Percentiles rank a stretch among this genome's conserved stretches.
Conservation (phyloP, 2,113 vertebrate genomes). For the Bettongia penicillata region DNA sequence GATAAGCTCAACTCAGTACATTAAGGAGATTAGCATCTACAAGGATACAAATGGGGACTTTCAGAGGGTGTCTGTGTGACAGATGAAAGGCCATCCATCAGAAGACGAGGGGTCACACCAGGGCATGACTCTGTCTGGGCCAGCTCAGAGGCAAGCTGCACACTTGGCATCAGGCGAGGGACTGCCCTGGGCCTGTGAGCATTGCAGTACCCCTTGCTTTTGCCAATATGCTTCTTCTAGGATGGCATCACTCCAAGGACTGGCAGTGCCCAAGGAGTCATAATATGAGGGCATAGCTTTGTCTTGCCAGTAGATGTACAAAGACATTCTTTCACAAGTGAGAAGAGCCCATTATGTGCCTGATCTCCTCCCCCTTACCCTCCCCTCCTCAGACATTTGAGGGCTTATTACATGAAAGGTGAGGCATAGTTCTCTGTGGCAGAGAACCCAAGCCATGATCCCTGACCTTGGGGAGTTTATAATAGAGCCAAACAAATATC, state of each 20-base stretch:
- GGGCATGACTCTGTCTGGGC: background rate
- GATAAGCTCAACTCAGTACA: constrained; percentile 55
- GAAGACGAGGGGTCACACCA: background rate
- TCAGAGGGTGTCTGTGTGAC: constrained; percentile 49
- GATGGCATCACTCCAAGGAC: background rate
- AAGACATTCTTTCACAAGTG: background rate
- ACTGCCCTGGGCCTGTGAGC: background rate
- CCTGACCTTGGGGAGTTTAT: background rate
- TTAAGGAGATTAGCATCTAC: constrained; percentile 72
- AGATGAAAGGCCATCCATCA: constrained; percentile 60
- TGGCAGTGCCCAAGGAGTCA: rapidly evolving
- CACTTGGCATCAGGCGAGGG: background rate
- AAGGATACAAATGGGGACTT: constrained; percentile 51
- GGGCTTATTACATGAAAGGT: rapidly evolving
- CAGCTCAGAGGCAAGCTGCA: background rate
- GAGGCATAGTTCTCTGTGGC: background rate
- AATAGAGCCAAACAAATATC: background rate
- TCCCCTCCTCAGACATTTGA: background rate
- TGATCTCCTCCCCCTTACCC: too few relatives aligned
- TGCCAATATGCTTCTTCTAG: background rate
- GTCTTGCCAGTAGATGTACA: background rate
- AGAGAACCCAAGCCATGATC: background rate
- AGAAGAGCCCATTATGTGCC: rapidly evolving
- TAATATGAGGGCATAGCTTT: background rate
- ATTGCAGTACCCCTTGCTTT: background rate